Evolutionary conservation across 2,797 vertebrate species (phyloP), one percentile per base, ranked within the genome.

Genomic region (Periophthalmus magnuspinnatus): DNA sequence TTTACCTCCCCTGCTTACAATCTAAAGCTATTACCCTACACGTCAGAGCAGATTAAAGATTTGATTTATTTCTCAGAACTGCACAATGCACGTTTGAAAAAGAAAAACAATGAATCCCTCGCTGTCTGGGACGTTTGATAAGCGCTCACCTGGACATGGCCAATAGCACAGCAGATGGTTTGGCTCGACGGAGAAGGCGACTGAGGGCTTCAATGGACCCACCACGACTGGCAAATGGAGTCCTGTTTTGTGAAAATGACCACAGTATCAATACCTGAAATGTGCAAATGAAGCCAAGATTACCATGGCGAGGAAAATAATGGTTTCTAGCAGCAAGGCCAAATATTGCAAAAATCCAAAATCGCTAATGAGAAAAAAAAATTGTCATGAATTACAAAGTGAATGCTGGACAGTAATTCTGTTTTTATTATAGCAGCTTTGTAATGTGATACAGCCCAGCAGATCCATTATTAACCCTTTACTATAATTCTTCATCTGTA

Each of bases 61-160:
- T 34, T n/a, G 13, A 68, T 75, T 70, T 32, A 41, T 57, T 70
- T 72, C 54, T 58, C 13, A 33, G 59, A 36, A 17, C 14, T 61
- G 68, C 64, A 76, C n/a, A 61, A 58, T 75, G 59, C 74, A 36
- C 57, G 2, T 63, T 54, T 65, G 67, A 28, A 28, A 28, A 28
- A 28, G 28, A 50, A 38, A 80, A 82, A 76, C 50, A 19, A 63
- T 74, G 36, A 56, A 24, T 57, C 16, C 36, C 16, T 64, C 32
- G 0, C 14, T 0, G 75, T 63, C 80, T 85, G 82, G 69, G 83
- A 62, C 69, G 74, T 74, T 81, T 60, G 84, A 85, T 83, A 84
- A 80, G 71, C 68, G 4, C 64, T 55, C 74, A 78, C 82, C 79
- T 81, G 79, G 69, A 32, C 72, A 41, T 10, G 41, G 56, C 64